These are phyloP conservation scores for Butorides virescens DNA, from an alignment of 2,113 vertebrate genomes.

Conservation along the genomic window DNA sequence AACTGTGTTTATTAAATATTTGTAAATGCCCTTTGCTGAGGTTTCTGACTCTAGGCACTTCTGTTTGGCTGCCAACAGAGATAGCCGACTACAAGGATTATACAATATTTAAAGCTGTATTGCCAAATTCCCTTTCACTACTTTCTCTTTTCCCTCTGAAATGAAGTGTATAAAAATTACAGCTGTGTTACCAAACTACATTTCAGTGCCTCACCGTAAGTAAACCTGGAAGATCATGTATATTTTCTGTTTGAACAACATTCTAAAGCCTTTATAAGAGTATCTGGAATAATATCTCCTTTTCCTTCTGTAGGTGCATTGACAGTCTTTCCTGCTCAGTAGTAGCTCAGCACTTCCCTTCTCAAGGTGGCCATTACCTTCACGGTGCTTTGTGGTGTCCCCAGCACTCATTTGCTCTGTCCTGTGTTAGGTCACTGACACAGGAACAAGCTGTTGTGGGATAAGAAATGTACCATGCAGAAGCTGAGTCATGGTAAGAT, in stretches of 20 bases:
- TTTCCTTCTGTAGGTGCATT: neutral
- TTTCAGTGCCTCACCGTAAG: neutral
- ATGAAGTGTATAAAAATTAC: neutral
- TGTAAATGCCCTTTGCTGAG: conserved; percentile 54
- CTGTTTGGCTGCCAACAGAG: neutral
- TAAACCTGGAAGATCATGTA: neutral
- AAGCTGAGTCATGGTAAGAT: neutral
- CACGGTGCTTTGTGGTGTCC: neutral
- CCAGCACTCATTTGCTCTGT: neutral
- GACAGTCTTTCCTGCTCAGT: neutral
- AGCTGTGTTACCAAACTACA: neutral
- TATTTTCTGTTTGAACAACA: neutral
- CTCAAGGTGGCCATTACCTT: neutral
- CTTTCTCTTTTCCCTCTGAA: neutral
- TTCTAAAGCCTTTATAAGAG: neutral
- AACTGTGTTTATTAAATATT: conserved; percentile 33
- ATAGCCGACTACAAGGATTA: neutral
- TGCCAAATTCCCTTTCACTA: neutral
- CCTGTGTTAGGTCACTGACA: neutral
- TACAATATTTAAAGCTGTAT: conserved; percentile 38
- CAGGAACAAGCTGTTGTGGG: neutral
- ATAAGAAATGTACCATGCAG: neutral
- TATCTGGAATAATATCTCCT: neutral
- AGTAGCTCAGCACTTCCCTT: neutral
- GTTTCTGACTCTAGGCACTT: conserved; percentile 25